phyloP scores from a whole-genome alignment of 37 sponge, comb jelly and placozoan species.

The Eunapius fragilis region DNA sequence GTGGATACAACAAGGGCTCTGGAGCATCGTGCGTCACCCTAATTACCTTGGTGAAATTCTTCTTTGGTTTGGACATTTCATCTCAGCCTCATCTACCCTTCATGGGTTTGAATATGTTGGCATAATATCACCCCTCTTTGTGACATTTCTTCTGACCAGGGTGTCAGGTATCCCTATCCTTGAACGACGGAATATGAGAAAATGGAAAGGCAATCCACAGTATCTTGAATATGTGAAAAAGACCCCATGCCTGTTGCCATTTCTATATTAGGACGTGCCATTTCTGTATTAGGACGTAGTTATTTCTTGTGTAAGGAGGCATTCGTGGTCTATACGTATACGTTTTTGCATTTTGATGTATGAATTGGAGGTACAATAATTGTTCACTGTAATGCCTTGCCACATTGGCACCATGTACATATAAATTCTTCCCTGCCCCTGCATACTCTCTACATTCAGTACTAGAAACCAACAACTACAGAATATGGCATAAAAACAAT shows the following conservation, averaged over 20 bases:
- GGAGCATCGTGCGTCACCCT: slow-evolving; percentile 88
- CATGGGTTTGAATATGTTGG: slow-evolving; percentile 58
- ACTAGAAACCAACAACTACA: no score
- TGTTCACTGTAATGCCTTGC: no score
- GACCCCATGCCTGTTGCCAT: slow-evolving; percentile 82
- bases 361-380: no score
- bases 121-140: slow-evolving; percentile 75
- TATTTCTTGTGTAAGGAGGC: neutral
- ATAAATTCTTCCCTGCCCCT: no score
- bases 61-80: slow-evolving; percentile 90
- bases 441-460: no score
- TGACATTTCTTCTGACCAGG: slow-evolving; percentile 63
- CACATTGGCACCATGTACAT: no score
- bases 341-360: no score
- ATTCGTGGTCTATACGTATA: neutral
- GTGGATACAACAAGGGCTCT: slow-evolving; percentile 87
- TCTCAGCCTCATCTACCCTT: slow-evolving; percentile 89
- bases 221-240: slow-evolving; percentile 61
- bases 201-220: slow-evolving; percentile 77
- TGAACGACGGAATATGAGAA: slow-evolving; percentile 67
- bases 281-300: slow-evolving; percentile 59
- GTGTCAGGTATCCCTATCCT: slow-evolving; percentile 90
- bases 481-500: no score
- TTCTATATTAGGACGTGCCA: slow-evolving; percentile 73
- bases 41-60: slow-evolving; percentile 98